Percentiles rank a stretch among this genome's conserved stretches.
phyloP scores from a whole-genome alignment of 2,888 invertebrate genomes.

The Cheilosia variabilis region DNA sequence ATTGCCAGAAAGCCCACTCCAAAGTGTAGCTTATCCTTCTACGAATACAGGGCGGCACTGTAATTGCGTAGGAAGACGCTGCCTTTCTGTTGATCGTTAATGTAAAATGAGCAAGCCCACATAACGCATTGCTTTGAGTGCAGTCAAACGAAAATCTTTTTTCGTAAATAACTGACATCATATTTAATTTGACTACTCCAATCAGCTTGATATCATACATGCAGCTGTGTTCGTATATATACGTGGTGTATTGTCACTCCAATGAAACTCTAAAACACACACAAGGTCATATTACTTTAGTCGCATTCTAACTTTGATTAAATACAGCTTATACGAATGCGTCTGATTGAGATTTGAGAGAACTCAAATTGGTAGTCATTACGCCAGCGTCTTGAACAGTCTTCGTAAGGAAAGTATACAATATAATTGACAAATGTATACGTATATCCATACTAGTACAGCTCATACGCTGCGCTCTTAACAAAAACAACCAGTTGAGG shows the following conservation, averaged over 20 bases:
- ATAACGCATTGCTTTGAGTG: neutral
- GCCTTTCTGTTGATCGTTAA: neutral
- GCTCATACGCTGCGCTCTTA: neutral
- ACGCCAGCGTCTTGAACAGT: slow-evolving; percentile 2
- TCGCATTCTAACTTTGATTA: slow-evolving; percentile 31
- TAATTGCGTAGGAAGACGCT: slow-evolving; percentile 23
- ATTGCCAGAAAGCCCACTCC: slow-evolving; percentile 32
- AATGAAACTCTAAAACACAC: slow-evolving; percentile 22
- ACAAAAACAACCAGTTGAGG: slow-evolving; percentile 20
- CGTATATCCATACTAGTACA: neutral
- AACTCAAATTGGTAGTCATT: slow-evolving; percentile 7
- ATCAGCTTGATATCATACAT: slow-evolving; percentile 14
- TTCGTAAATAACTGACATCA: slow-evolving; percentile 42
- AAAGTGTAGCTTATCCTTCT: neutral
- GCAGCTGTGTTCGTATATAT: neutral
- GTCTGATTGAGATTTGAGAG: slow-evolving; percentile 18
- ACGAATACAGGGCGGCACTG: neutral
- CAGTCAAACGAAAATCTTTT: slow-evolving; percentile 6
- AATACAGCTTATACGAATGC: slow-evolving; percentile 18
- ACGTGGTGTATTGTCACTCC: neutral
- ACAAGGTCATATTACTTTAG: slow-evolving; percentile 53
- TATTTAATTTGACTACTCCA: slow-evolving; percentile 32
- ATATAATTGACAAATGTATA: neutral
- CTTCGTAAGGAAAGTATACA: neutral
- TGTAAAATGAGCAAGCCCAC: slow-evolving; percentile 13